Conservation (phyloP, 1,140 invertebrate genomes). For the Reticulitermes speratus region DNA sequence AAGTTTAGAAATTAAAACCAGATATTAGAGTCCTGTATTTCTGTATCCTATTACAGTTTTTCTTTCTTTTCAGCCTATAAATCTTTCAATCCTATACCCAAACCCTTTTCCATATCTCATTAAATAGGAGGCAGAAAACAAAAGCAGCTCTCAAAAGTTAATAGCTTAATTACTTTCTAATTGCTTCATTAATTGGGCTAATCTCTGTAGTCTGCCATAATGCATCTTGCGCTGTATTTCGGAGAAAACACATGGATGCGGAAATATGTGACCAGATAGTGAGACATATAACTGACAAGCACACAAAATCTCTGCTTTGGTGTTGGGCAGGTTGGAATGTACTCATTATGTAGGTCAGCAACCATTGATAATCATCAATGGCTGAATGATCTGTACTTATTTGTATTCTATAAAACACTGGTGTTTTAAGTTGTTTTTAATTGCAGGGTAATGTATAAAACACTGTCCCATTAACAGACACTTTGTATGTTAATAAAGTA, state of each 20-base stretch:
- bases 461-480: background rate
- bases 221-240: slow-evolving; percentile 1
- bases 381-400: background rate
- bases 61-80: slow-evolving; percentile 60
- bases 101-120: slow-evolving; percentile 58
- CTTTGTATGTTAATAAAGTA: background rate
- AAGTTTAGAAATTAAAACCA: too few relatives aligned
- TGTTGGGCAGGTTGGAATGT: background rate
- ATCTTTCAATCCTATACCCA: slow-evolving; percentile 62
- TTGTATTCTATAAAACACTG: background rate
- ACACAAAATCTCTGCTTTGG: background rate
- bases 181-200: slow-evolving; percentile 24
- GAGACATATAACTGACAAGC: background rate
- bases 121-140: slow-evolving; percentile 43
- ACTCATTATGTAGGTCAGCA: background rate
- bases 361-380: background rate
- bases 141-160: slow-evolving; percentile 51
- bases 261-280: background rate
- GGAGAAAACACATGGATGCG: background rate
- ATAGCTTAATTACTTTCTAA: slow-evolving; percentile 23
- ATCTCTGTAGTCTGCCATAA: slow-evolving; percentile 6
- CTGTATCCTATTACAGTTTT: slow-evolving; percentile 40
- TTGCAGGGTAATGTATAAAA: background rate
- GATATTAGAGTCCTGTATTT: background rate
- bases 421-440: background rate